A percentile compares a stretch with the other conserved stretches of the same genome.
Evolutionary conservation across 2,113 vertebrate genomes (phyloP).

Genomic region (Rissa tridactyla): DNA sequence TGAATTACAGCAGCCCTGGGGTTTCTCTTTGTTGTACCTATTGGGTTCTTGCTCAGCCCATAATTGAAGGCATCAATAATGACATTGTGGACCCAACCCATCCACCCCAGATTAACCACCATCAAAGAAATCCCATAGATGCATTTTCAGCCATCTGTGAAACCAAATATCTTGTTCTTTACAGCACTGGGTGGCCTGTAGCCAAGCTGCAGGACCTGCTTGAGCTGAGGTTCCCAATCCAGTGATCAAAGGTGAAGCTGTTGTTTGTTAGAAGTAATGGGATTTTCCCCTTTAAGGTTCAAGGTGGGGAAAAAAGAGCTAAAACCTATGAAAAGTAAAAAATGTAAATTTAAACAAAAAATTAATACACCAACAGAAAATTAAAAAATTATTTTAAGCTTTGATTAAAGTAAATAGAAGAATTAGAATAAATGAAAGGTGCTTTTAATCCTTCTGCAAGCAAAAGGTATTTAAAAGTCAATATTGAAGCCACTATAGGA

Average conservation of each 20-base stretch:
- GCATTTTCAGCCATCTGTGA: not conserved
- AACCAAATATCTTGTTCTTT: not conserved
- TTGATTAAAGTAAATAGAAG: slow-evolving; percentile 32
- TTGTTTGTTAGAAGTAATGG: not conserved
- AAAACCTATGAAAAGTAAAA: not conserved
- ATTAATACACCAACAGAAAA: not conserved
- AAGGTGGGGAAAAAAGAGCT: not conserved
- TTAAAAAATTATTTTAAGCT: slow-evolving; percentile 36
- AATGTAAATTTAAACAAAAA: slow-evolving; percentile 38
- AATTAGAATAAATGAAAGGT: slow-evolving; percentile 8
- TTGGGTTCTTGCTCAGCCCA: not conserved
- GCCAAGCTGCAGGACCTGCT: not conserved
- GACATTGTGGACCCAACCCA: not conserved
- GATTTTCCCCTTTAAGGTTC: not conserved
- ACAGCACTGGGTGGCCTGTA: not conserved
- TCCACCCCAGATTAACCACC: not conserved
- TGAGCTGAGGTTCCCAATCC: not conserved
- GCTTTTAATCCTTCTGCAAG: not conserved
- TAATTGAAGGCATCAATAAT: not conserved
- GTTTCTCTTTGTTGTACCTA: not conserved
- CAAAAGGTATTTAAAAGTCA: slow-evolving; percentile 48
- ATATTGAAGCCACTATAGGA: not conserved
- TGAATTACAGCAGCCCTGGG: not conserved
- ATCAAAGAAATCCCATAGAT: not conserved
- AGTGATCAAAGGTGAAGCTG: not conserved